Evolutionary conservation across 2,797 vertebrate species (phyloP), one percentile per base, ranked within the genome.

Genomic region (Crax fasciolata): DNA sequence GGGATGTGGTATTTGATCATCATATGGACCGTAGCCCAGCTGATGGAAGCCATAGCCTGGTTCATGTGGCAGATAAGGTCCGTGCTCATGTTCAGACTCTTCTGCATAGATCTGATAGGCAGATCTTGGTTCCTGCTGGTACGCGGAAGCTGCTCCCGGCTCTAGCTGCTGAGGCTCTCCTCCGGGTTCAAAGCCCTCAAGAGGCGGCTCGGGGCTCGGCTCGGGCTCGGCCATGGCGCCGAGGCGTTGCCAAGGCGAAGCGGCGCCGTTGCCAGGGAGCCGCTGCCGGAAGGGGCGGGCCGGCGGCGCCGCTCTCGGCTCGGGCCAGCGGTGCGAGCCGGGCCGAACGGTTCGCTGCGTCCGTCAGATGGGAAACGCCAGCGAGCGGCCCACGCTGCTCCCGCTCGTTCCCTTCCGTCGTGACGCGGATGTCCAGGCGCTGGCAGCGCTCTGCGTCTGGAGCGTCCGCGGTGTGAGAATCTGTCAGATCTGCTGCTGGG

Each of bases 21-120:
- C 96, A 2, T 89, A 95, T 0, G 84, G 87, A 13, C 54, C 78
- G 54, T 55, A 73, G 14, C 67, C 83, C 3, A 92, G 46, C 73
- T 95, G 89, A n/a, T 84, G 89, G 6, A 96, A 96, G 5, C 95
- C 96, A 3, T 93, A 93, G 5, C 94, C 96, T 5, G 96, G 96
- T 25, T 97, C 96, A 3, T 95, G 94, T 1, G 93, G 61, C 67
- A 92, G 95, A 2, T 92, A 96, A 23, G 96, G 96, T 28, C 96
- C 96, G 1, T 95, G 96, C 10, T 24, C 84, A 1, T 3, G 6
- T 10, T 78, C 85, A 1, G 27, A 18, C 10, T 20, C 83, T 83
- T 65, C 43, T 13, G 19, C 4, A 0, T 78, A 12, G 2, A 41
- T 19, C 24, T 13, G 49, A 54, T 62, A 17, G 46, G 30, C 43